Evolutionary conservation across 2,797 vertebrate genomes (phyloP), one percentile per base, ranked within the genome.

Genomic region (Todus mexicanus): DNA sequence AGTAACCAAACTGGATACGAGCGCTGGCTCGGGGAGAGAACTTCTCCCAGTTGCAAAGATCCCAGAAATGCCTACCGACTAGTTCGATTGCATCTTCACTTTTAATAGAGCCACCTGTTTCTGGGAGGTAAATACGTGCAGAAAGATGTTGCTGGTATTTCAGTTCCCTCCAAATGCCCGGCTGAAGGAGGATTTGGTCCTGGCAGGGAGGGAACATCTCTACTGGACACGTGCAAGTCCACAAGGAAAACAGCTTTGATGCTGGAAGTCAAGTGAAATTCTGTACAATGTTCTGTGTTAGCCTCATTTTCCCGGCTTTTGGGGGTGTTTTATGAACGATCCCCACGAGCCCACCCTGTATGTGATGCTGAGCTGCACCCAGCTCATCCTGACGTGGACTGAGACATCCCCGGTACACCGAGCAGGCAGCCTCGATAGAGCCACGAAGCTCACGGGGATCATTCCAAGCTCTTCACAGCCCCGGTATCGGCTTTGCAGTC

Each of bases 401-500:
- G 1, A 16, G 26, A 37, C 61, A 5, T 37, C 71, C 70, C 86
- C 0, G 5, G 7, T 6, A 29, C 40, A 1, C 13, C 3, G 71
- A 85, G 78, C 83, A 51, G 47, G 63, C 68, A 87, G 87, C 72
- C 78, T 54, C 11, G 17, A 60, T 82, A 94, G 47, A 66, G 84
- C 90, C 79, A 54, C 10, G 26, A 60, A 1, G 35, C 91, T 23
- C 38, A 21, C 71, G 45, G 51, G 51, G 91, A 92, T 76, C 84
- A 4, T 90, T 96, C 95, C 92, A 95, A 96, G 92, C 85, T 66
- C 84, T 85, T 91, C 69, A 35, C 92, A 94, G 90, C 81, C 57
- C n/a, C 2, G 17, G 77, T 68, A 93, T 91, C 77, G 9, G 68
- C 93, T 93, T 68, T 6, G 1, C 73, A 93, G 76, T 88, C 94